Evolutionary conservation across 37 sponge, comb jelly and placozoan species (phyloP), one percentile per base, ranked within the genome.

Genomic region (Aphrocallistes beatrix): DNA sequence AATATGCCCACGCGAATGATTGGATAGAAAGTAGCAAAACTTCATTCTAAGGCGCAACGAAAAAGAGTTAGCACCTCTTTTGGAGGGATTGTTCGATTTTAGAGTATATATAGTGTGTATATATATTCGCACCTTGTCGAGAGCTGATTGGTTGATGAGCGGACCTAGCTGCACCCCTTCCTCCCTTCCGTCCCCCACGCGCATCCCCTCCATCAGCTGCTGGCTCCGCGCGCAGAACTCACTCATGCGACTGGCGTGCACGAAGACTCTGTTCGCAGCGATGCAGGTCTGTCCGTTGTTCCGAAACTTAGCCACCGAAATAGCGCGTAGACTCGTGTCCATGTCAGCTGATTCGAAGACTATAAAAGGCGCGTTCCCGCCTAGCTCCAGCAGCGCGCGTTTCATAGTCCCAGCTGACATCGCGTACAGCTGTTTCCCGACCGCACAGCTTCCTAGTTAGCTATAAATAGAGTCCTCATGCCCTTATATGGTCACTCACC

Each of bases 291-390:
- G 98, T 48, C 98, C 98, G 23, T 93, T 83, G 50, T 94, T 94
- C 32, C 95, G 84, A 60, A 94, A 93, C 85, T 97, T 97, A n/a
- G 92, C 85, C 8, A 87, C 83, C 51, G 91, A 83, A 0, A 90
- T 83, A 0, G 92, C 92, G 30, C 81, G 83, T 1, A 93, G 92
- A 25, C 93, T 95, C 50, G 82, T 17, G 23, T 90, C 85, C 37
- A 94, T 84, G 49, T 97, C 94, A 36, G 98, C 98, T 9, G 92
- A 90, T 40, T 92, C 47, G 89, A 97, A 97, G n/a, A 97, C 94
- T 37, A 97, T 89, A 13, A 97, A 51, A 25, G 98, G 95, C 47
- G 98, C 98, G 83, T 97, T 94, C 1, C 98, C 98, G 21, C 98
- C 98, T 23, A 97, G 85, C 87, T 97, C 98, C 39, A 97, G 60